Conservation (phyloP, 2,797 vertebrate species). For the Xenops minutus region DNA sequence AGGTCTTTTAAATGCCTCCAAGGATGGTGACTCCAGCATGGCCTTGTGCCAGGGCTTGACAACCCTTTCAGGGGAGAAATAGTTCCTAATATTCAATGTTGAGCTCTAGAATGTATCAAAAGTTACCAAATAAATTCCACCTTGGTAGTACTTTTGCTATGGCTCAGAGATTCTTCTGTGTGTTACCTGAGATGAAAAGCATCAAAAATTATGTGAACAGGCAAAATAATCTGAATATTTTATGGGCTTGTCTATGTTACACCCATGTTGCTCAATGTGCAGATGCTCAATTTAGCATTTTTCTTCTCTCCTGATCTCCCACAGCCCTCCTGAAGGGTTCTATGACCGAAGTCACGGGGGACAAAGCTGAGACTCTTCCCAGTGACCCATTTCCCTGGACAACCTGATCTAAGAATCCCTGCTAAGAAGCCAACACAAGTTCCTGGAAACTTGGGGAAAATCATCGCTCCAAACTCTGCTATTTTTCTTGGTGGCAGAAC, state of each 20-base stretch:
- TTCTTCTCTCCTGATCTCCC: not conserved
- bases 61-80: not conserved
- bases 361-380: not conserved
- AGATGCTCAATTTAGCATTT: not conserved
- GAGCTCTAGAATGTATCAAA: not conserved
- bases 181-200: not conserved
- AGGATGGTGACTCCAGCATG: not conserved
- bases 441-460: not conserved
- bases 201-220: not conserved
- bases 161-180: not conserved
- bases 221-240: not conserved
- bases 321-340: not conserved
- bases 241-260: not conserved
- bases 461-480: not conserved
- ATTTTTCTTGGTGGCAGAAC: slow-evolving; percentile 32
- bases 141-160: not conserved
- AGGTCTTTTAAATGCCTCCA: not conserved
- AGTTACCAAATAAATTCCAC: not conserved
- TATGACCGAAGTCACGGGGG: not conserved
- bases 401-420: not conserved
- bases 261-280: not conserved
- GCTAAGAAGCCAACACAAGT: not conserved
- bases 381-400: not conserved
- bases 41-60: not conserved
- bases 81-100: not conserved